These are phyloP conservation scores for Typhlomys cinereus DNA, from an alignment of 2,113 vertebrate genomes.

Conservation along the genomic window DNA sequence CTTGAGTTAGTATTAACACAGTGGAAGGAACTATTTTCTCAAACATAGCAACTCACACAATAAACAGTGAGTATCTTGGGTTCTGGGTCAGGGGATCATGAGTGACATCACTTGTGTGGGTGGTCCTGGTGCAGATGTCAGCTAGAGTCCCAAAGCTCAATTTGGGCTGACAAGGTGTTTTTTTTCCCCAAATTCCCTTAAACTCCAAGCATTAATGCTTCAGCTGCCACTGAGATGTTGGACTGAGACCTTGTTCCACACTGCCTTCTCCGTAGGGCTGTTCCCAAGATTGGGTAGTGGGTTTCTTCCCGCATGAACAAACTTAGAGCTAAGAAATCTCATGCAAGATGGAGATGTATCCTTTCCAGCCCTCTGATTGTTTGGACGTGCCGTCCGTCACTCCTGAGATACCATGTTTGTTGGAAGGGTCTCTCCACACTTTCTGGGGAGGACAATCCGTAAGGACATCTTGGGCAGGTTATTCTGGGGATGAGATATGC, in stretches of 20 bases:
- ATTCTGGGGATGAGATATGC: accelerated
- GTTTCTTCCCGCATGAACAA: too few relatives aligned
- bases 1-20: not conserved
- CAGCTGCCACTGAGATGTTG: accelerated
- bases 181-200: not conserved
- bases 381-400: not conserved
- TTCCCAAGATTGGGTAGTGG: accelerated
- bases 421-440: not conserved
- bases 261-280: accelerated
- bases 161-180: not conserved
- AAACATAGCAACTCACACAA: not conserved
- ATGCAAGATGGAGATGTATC: accelerated
- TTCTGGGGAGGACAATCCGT: accelerated
- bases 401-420: too few relatives aligned
- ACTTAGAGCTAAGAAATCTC: not conserved
- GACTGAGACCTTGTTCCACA: accelerated
- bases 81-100: not conserved
- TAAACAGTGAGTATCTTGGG: not conserved
- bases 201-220: accelerated
- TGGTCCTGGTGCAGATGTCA: not conserved
- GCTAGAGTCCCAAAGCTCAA: not conserved
- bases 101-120: not conserved
- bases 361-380: not conserved
- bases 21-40: not conserved
- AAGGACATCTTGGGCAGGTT: not conserved